These are phyloP conservation scores for Xestoiulus laeticollis DNA, from an alignment of 2,888 invertebrate species.

Conservation along the genomic window DNA sequence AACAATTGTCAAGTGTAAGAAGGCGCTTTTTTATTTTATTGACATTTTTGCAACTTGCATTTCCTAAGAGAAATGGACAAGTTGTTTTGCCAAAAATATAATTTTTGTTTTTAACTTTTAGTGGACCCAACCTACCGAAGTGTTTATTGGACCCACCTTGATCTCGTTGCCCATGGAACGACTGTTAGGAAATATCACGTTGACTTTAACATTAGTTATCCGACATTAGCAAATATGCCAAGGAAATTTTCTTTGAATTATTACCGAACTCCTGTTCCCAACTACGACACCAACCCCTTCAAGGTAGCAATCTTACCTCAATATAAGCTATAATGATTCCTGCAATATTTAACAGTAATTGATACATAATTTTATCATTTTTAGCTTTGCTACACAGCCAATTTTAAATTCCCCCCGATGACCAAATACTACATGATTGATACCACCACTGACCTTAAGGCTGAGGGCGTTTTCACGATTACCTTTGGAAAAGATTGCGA, in stretches of 20 bases:
- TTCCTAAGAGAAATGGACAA: too few relatives aligned
- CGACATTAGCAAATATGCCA: not conserved
- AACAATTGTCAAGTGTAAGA: not conserved
- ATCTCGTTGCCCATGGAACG: conserved; percentile 51
- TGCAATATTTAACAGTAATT: conserved; percentile 7
- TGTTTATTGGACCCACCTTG: conserved; percentile 23
- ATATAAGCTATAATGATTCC: not conserved
- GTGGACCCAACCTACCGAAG: conserved; percentile 49
- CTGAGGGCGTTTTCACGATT: conserved; percentile 47
- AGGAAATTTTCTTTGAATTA: conserved; percentile 52
- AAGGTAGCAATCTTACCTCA: conserved; percentile 47
- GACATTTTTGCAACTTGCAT: not conserved
- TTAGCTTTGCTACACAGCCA: conserved; percentile 51
- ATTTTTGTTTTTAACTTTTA: not conserved
- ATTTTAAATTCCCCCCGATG: not conserved
- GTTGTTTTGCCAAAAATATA: not conserved
- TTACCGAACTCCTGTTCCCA: conserved; percentile 54
- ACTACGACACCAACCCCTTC: conserved; percentile 54
- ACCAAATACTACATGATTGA: conserved; percentile 47
- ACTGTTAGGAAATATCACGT: conserved; percentile 51
- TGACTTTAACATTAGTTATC: conserved; percentile 48
- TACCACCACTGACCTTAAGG: conserved; percentile 29
- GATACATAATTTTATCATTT: conserved; percentile 45
- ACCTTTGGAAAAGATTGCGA: conserved; percentile 53
- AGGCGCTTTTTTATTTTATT: not conserved